Evolutionary conservation across 2,113 vertebrate species (phyloP).

Genomic region (Caracal caracal): DNA sequence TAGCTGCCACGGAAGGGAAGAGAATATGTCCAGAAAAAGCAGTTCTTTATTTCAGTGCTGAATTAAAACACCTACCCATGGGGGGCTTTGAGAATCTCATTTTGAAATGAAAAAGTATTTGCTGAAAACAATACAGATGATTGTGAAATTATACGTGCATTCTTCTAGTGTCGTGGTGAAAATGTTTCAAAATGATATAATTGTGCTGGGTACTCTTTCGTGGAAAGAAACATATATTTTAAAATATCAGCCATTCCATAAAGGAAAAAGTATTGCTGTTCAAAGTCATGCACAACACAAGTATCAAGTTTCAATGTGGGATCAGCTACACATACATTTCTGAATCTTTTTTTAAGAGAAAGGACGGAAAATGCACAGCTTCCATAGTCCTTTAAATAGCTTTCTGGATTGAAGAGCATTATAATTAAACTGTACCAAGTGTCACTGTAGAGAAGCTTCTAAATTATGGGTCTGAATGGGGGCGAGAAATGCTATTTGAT

Average conservation of each 20-base stretch:
- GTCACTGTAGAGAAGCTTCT: conserved; percentile 75
- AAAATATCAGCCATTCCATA: conserved; percentile 11
- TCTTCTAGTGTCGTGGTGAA: background rate
- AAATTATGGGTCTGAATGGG: conserved; percentile 82
- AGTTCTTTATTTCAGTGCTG: background rate
- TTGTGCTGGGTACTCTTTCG: background rate
- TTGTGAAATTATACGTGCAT: background rate
- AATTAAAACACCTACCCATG: conserved; percentile 62
- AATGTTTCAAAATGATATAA: background rate
- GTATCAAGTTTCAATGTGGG: conserved; percentile 35
- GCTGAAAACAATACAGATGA: conserved; percentile 45
- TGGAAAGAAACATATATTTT: background rate
- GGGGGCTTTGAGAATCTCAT: conserved; percentile 48
- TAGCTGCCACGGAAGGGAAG: conserved; percentile 47
- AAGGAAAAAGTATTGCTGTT: background rate
- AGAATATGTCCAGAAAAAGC: conserved; percentile 58
- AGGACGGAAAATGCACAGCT: conserved; percentile 47
- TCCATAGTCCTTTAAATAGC: conserved; percentile 65
- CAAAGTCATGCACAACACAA: conserved; percentile 19
- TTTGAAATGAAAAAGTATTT: conserved; percentile 50
- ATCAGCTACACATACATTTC: conserved; percentile 49
- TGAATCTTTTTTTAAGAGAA: conserved; percentile 1
- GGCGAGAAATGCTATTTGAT: conserved; percentile 67
- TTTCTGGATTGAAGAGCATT: conserved; percentile 75
- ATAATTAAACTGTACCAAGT: conserved; percentile 81